Evolutionary conservation across 2,797 vertebrate genomes (phyloP), one percentile per base, ranked within the genome.

Genomic region (Dipus sagitta): DNA sequence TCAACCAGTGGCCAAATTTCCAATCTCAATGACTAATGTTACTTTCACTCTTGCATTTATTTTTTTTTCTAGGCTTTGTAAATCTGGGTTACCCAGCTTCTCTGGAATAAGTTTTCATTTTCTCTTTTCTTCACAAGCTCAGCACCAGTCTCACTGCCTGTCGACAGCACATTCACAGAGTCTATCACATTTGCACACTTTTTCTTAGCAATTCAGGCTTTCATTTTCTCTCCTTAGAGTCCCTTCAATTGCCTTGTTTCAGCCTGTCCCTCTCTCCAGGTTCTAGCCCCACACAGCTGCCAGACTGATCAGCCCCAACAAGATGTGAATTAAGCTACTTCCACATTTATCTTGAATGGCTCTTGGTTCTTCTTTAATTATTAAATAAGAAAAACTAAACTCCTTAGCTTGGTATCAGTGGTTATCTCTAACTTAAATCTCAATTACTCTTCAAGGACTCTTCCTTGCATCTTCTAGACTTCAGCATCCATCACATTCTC

Each of bases 351-450:
- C 88, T 85, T 34, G 23, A 78, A 79, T 92, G 74, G 60, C 64
- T 92, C 34, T 89, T 91, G 89, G 91, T 26, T 93, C 70, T 67
- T 91, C 92, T 90, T 87, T 75, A 93, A 67, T 58, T 64, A 67
- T 88, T 86, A 77, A 93, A 92, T 88, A n/a, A 10, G 47, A 68
- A 68, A 96, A 21, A 58, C 83, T 89, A 87, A 91, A 74, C 20
- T 93, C 20, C 83, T 89, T 86, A 79, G 87, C 26, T 65, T 60
- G 65, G 58, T 81, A 85, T 75, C 65, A 71, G 89, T 91, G 83
- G 54, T n/a, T 15, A 34, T 90, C 32, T 90, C 64, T 70, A 77
- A 92, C 26, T 3, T 88, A 90, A 89, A 93, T 90, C 30, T 68
- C 81, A 54, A 94, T 89, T 70, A 76, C 67, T 79, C 65, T 79